Conservation (phyloP, 1,140 invertebrate species). For the Lepidurus couesii region DNA sequence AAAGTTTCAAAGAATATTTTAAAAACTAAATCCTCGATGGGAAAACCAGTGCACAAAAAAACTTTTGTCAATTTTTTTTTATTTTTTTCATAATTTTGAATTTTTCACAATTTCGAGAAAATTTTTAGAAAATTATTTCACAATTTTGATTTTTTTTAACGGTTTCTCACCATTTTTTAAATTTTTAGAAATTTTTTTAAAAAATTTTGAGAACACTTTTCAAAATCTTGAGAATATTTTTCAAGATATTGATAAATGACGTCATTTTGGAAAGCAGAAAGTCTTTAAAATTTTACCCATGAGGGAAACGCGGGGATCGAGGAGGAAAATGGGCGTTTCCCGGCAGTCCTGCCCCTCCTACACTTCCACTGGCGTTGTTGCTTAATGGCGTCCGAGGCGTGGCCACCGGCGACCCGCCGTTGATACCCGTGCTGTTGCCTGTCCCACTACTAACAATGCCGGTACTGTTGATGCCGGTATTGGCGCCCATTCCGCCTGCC, state of each 20-base stretch:
- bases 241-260: too few species aligned
- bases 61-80: too few species aligned
- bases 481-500: slow-evolving; percentile 23
- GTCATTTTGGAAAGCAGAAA: neutral
- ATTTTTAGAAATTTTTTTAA: too few species aligned
- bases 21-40: too few species aligned
- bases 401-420: slow-evolving; percentile 38
- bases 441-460: neutral
- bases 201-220: too few species aligned
- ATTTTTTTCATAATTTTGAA: too few species aligned
- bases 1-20: slow-evolving; percentile 25
- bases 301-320: slow-evolving; percentile 35
- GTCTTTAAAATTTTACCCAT: slow-evolving; percentile 33
- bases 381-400: slow-evolving; percentile 43
- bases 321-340: slow-evolving; percentile 37
- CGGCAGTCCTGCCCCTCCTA: slow-evolving; percentile 33
- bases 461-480: neutral
- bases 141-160: too few species aligned
- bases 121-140: too few species aligned
- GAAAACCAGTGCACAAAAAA: too few species aligned
- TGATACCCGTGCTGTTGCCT: slow-evolving; percentile 7
- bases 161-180: too few species aligned
- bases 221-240: too few species aligned
- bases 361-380: slow-evolving; percentile 38
- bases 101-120: too few species aligned